A percentile compares a stretch with the other conserved stretches of the same genome.
These are phyloP conservation scores for Holotrichia oblita DNA, from an alignment of 1,140 invertebrate genomes.

Conservation along the genomic window DNA sequence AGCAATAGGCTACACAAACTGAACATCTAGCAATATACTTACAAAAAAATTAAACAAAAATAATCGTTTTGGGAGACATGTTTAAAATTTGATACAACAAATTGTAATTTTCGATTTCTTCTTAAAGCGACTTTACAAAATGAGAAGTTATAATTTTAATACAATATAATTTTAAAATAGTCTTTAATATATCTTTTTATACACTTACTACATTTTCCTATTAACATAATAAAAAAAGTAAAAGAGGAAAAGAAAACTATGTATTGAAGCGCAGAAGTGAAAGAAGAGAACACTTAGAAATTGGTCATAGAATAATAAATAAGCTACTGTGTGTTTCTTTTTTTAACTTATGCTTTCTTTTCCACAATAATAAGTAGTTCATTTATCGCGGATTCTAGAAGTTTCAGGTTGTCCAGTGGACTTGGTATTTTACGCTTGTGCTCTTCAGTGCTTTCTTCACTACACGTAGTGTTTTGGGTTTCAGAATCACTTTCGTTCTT, in stretches of 20 bases:
- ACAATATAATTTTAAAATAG: conserved; percentile 26
- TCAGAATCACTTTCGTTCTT: conserved; percentile 55
- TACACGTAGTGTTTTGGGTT: conserved; percentile 49
- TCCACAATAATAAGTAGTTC: conserved; percentile 57
- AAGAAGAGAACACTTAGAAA: conserved; percentile 45
- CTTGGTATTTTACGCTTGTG: conserved; percentile 46
- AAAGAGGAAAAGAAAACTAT: neutral
- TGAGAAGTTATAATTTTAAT: conserved; percentile 9
- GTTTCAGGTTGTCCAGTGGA: conserved; percentile 51
- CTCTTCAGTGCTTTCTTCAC: conserved; percentile 50
- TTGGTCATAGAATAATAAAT: conserved; percentile 44
- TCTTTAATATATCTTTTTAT: conserved; percentile 30
- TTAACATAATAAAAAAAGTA: conserved; percentile 3
- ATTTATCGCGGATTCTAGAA: conserved; percentile 54
- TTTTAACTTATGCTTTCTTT: conserved; percentile 51
- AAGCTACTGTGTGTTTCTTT: conserved; percentile 27
- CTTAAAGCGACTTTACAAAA: conserved; percentile 20
- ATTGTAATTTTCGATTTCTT: conserved; percentile 1
- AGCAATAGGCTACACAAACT: neutral
- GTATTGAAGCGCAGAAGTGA: conserved; percentile 27
- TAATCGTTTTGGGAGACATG: neutral
- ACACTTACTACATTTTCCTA: conserved; percentile 38
- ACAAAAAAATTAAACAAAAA: neutral
- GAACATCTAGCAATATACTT: neutral
- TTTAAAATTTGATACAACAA: conserved; percentile 28